Base-by-base conservation (phyloP, 2,113 vertebrate genomes). In the Serilophus lunatus region DNA sequence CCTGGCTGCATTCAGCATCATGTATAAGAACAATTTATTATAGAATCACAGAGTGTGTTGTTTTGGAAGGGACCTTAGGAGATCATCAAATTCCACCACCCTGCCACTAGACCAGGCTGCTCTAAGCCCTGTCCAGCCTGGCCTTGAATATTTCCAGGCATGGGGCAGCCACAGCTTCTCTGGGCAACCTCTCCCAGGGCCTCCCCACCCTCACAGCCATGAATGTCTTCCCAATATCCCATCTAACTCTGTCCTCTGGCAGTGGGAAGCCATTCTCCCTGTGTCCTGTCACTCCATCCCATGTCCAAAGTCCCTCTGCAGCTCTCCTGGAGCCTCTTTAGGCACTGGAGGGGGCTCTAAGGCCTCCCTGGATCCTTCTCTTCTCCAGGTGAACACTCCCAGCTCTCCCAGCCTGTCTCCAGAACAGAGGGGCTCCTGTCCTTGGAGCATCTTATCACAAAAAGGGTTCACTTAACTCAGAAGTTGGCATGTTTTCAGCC, bases 121-220 rank as follows among this genome's bases (percentile, higher is more conserved):
- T 50, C 31, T 50, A 65, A 80, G 5, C 14, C 26, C 9, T 0
- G 0, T 35, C 29, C 38, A 82, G 0, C 61, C 53, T 53, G 53
- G 9, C 28, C 53, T 61, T 25, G 70, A 24, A 35, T 29, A 40
- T 9, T 61, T 4, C n/a, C 45, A 89, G 70, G 17, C 38, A 47
- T 33, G 40, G 29, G 14, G 14, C 14, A 42, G 17, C 19, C 5
- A 31, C n/a, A 75, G 1, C 11, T 68, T 40, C 38, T 47, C 53
- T 82, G 53, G 28, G 13, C 18, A 82, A 0, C 28, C 61, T 68
- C 23, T 25, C 38, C 60, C 33, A 33, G 36, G 22, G 18, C 6
- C 15, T 74, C 7, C 0, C 3, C 69, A 25, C 13, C 13, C 33
- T 68, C n/a, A 60, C 6, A 60, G 9, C 0, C 0, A 25, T 10